Evolutionary conservation across 2,888 invertebrate genomes (phyloP), one percentile per base, ranked within the genome.

Genomic region (Agrypnus murinus): DNA sequence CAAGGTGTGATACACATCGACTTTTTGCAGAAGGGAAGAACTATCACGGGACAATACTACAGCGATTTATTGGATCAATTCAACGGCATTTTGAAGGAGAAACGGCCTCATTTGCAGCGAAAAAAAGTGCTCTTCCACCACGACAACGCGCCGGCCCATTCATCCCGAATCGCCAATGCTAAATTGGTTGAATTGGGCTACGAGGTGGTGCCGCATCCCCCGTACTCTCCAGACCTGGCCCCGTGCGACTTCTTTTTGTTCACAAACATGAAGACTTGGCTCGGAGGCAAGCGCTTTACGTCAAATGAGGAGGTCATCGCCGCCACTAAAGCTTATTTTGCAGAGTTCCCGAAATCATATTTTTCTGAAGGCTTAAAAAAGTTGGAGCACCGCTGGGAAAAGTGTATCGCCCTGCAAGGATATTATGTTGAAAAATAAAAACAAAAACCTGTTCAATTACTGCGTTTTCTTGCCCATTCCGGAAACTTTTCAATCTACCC

Each of bases 71-170:
- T 38, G n/a, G 9, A 5, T n/a, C n/a, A n/a, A n/a, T n/a, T n/a
- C n/a, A n/a, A n/a, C 69, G n/a, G n/a, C n/a, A n/a, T n/a, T 38
- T 5, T 55, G 25, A 55, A 55, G 38, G 64, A 31, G 50, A 55
- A 55, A 63, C 64, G 36, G 9, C 15, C 65, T 14, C 50, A 31
- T 31, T 34, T 65, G 43, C 19, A 17, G n/a, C 34, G 36, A 31
- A 43, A 43, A 60, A 55, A 55, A 55, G 45, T 32, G 5, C 43
- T 59, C 14, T 69, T 69, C 32, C 65, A 69, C 38, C 65, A 65
- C 43, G 65, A 65, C 62, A 70, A 70, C 40, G 55, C 34, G 60
- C 55, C 32, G 19, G 45, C 36, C 5, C 65, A 65, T 34, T 17
- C 36, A 48, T 58, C n/a, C 12, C 2, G 4, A 12, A 12, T 12